Base-by-base conservation (phyloP, 2,797 vertebrate genomes). In the Diplodus sargus region DNA sequence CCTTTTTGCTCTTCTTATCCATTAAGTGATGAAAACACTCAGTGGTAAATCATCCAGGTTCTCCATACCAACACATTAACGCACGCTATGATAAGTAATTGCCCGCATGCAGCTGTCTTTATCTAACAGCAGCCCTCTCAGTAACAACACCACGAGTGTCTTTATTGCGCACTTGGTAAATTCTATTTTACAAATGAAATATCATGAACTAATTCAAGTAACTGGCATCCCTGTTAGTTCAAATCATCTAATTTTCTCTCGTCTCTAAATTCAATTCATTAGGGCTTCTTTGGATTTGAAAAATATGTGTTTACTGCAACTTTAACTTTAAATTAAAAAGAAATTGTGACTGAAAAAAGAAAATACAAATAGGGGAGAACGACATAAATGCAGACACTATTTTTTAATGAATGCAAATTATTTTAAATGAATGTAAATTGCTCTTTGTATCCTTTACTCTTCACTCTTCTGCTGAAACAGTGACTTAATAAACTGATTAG, bases 81-180 rank as follows among this genome's bases (percentile, higher is more conserved):
- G 45, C 16, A 45, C 16, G 20, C 42, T 47, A 39, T 14, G 45
- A 48, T 15, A 42, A 25, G n/a, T 30, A 45, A 43, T n/a, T 39
- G 14, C 43, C 17, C 62, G 4, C 49, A 39, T 13, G 25, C 18
- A n/a, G 13, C 34, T 48, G 56, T 13, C 9, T 78, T 61, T 5
- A 14, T 61, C 66, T 39, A 56, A 54, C 23, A 47, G 59, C 22
- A 56, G 61, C 20, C 42, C 17, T 42, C 5, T 42, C 13, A 34
- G 2, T 4, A 9, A 56, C 52, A 65, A 20, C 58, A 57, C 60
- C 51, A 51, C 2, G 4, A 4, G 15, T 48, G 56, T 13, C 9
- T 78, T 66, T 57, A 62, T 57, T 57, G 18, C 23, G n/a, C 34
- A 13, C 54, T 53, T 43, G 11, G 16, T 69, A 56, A 42, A 62